Conservation (phyloP, 2,888 invertebrate genomes). For the Drymonia ruficornis region DNA sequence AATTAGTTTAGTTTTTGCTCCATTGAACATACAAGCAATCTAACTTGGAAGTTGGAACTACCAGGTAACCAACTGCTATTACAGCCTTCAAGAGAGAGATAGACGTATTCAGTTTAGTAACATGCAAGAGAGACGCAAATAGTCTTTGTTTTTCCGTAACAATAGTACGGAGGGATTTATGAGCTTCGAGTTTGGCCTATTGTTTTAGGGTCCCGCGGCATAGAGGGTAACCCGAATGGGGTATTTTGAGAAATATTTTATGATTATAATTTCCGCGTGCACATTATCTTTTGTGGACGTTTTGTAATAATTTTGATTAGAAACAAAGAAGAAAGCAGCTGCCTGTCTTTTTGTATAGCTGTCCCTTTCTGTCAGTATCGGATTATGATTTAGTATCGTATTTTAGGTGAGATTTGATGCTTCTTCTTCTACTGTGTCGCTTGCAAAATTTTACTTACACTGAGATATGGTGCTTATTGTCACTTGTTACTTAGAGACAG, state of each 20-base stretch:
- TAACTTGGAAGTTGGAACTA: constrained; percentile 19
- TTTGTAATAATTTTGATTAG: background rate
- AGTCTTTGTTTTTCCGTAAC: constrained; percentile 49
- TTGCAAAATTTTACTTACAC: too few species aligned
- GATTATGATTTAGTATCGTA: too few species aligned
- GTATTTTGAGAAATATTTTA: constrained; percentile 13
- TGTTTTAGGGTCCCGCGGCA: constrained; percentile 39
- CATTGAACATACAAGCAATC: constrained; percentile 39
- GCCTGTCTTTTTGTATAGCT: background rate
- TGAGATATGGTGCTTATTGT: too few species aligned
- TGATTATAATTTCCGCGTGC: background rate
- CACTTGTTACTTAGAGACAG: too few species aligned
- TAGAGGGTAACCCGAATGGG: constrained; percentile 33
- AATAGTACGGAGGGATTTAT: constrained; percentile 46
- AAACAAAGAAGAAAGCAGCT: background rate
- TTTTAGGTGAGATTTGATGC: too few species aligned
- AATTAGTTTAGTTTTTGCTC: constrained; percentile 46
- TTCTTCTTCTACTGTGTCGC: too few species aligned
- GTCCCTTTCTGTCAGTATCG: too few species aligned
- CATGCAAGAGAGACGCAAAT: constrained; percentile 12
- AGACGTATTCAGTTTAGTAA: background rate
- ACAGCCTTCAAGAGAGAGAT: constrained; percentile 16
- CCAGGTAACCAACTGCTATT: constrained; percentile 29
- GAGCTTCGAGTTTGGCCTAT: constrained; percentile 43
- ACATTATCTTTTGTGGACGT: background rate